Evolutionary conservation across 2,888 invertebrate genomes (phyloP), one percentile per base, ranked within the genome.

Genomic region (Papilio gigon): DNA sequence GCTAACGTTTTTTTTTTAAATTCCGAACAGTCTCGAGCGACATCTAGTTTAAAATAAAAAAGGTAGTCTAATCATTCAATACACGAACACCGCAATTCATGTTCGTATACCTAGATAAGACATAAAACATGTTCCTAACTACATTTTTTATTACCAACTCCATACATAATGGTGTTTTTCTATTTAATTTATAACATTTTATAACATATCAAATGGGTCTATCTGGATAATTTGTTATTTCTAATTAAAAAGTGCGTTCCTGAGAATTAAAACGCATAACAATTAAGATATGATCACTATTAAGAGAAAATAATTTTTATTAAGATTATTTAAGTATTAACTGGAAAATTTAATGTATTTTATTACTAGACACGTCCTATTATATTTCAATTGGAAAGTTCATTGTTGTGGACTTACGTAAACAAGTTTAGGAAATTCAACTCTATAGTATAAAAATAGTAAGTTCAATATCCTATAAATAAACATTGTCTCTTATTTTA

Each of bases 351-450:
- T 40, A 22, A 20, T 12, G 14, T 20, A 5, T 44, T 44, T 60
- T 60, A 42, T 42, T 33, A n/a, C 20, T 42, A 12, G 9, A 11
- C 12, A 20, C 20, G 30, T 5, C 6, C 30, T 40, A 53, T 67
- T 33, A 61, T 62, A 56, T 67, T 67, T 42, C 61, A 62, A 30
- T 30, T 27, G 61, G 40, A 27, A 53, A 33, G 37, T 62, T 42
- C 53, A 30, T 33, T n/a, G 40, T 14, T 66, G 47, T 47, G 11
- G 33, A 22, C 35, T 17, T 47, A 47, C 44, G 17, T 59, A 62
- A 67, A 62, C 67, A 67, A 53, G 61, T 67, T 67, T 67, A n/a
- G 20, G n/a, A 40, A 17, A 27, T 20, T 17, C 30, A n/a, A 30
- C 50, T 65, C 56, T 27, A 27, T 14, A 27, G 14, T 5, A 53